Evolutionary conservation across 2,113 vertebrate species (phyloP), one percentile per base, ranked within the genome.

Genomic region (Takifugu bimaculatus): DNA sequence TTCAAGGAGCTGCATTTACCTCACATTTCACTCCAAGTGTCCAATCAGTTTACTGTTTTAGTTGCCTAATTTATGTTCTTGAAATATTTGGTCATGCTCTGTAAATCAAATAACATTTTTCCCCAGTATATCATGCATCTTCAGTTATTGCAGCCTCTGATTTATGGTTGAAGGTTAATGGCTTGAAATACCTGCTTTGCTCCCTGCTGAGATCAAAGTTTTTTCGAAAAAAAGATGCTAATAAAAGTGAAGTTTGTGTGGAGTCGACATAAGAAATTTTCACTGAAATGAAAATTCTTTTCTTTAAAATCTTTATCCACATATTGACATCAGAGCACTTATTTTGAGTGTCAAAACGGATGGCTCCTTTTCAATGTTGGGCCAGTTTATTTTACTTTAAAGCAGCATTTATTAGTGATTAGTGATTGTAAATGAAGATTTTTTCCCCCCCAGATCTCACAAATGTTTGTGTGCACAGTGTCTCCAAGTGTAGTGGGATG

Each of bases 401-500:
- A 45, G 14, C 10, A 45, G 12, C 5, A 45, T 13, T 11, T 45
- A 45, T 1, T 13, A 45, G 1, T 13, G 12, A 11, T 13, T 3
- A 45, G 3, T 13, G 13, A 14, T 3, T 13, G 14, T 13, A 5
- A 45, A 45, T 4, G 5, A 45, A 45, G 14, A 59, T 26, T 65
- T 64, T 75, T 60, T 63, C 62, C 62, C 68, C 52, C 45, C 50
- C 60, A 56, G 42, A 14, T 49, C 15, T 64, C 48, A 53, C 35
- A 56, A 32, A 54, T 20, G 26, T 39, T 59, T 67, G 13, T 64
- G 68, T 75, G 71, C 72, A 70, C 67, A 65, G 65, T 56, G 66
- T 59, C 65, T 65, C 43, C 58, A 13, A 61, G 26, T 76, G 76
- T 32, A 75, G 78, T 72, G 67, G 79, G 68, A 81, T 59, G 13